Conservation (phyloP, 2,888 invertebrate species). For the Petrolisthes manimaculis region DNA sequence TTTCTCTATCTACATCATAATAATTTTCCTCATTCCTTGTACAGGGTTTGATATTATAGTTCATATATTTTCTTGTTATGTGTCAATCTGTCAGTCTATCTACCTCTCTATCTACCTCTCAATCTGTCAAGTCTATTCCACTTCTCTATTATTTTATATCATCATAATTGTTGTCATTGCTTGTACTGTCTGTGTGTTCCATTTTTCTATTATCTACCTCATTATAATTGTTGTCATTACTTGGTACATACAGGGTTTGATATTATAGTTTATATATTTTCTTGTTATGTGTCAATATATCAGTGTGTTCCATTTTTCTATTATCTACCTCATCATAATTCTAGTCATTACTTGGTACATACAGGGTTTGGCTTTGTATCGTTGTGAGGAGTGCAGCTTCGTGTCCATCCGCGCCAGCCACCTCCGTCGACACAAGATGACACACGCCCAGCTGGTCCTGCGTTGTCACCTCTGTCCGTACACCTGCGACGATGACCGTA, state of each 20-base stretch:
- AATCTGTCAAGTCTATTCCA: background rate
- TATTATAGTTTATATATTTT: too few relatives aligned
- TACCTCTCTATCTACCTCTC: background rate
- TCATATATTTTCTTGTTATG: too few relatives aligned
- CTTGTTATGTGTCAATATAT: background rate
- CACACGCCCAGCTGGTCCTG: conserved; percentile 67
- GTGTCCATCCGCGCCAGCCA: conserved; percentile 70
- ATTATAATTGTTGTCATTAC: background rate
- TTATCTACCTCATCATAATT: background rate
- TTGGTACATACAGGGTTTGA: too few relatives aligned
- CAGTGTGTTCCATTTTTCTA: background rate
- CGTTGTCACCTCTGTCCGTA: conserved; percentile 49
- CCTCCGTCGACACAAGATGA: conserved; percentile 70
- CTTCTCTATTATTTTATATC: too few relatives aligned
- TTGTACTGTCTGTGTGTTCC: background rate
- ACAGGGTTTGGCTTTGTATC: conserved; percentile 67
- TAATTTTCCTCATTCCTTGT: background rate
- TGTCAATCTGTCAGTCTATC: background rate
- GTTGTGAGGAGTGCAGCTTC: conserved; percentile 70
- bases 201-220: background rate
- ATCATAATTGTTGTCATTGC: too few relatives aligned
- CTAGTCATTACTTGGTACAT: background rate
- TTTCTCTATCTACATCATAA: background rate
- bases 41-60: conserved; percentile 67
- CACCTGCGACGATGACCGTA: conserved; percentile 56